Base-by-base conservation (phyloP, 2,797 vertebrate genomes). In the Muraenolepis orangiensis region DNA sequence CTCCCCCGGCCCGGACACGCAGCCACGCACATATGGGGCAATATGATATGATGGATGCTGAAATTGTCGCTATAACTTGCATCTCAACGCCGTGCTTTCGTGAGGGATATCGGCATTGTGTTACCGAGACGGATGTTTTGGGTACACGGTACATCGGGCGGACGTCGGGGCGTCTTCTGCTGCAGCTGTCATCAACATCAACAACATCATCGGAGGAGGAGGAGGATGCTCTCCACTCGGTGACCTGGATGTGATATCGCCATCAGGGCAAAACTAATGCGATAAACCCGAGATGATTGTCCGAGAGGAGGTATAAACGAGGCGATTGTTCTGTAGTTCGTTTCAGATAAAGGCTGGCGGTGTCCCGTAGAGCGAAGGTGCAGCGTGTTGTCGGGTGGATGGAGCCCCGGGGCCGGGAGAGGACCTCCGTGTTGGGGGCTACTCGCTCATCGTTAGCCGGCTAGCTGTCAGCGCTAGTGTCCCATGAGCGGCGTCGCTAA, bases 211-310 rank as follows among this genome's bases (percentile, higher is more conserved):
- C n/a, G n/a, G n/a, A n/a, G n/a, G n/a, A n/a, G n/a, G n/a, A n/a
- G n/a, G n/a, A n/a, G 61, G 84, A 70, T 77, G 66, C 71, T 26
- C 46, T 74, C 78, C 68, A 72, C 81, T 80, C 76, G 12, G 68
- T 85, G 87, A 91, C 91, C 88, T 91, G 91, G 91, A 93, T 90
- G 86, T 90, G 81, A 87, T 89, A 82, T 61, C 34, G 74, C 82
- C 81, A 81, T 74, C 71, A 68, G 67, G 30, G 30, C 32, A 3
- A 34, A 34, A 34, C 3, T 7, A 7, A 34, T 34, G 70, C 71
- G 71, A 83, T 80, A 23, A 78, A 84, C 70, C 13, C 69, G 75
- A 81, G 72, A 80, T 83, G 87, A 69, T 57, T 73, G 79, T 72
- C 70, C 72, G 18, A 76, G 82, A 81, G 72, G 75, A 72, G 51